These are phyloP conservation scores for Carollia perspicillata DNA, from an alignment of 2,113 vertebrate genomes.

Conservation along the genomic window DNA sequence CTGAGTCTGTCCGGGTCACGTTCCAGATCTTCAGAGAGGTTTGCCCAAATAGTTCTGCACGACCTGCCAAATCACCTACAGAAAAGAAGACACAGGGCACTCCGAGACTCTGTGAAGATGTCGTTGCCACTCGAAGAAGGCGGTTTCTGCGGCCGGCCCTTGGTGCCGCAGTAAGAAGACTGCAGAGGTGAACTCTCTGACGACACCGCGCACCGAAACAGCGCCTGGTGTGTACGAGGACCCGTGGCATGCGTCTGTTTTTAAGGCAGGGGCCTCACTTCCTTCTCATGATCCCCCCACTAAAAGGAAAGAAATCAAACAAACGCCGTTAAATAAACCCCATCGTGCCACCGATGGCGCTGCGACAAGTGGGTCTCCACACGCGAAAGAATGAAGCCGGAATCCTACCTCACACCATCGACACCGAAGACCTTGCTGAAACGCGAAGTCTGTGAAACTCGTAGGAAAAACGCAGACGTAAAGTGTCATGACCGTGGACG, in stretches of 20 bases:
- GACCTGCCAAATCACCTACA: constrained; percentile 89
- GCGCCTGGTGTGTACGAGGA: background rate
- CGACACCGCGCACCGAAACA: background rate
- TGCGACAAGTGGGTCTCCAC: background rate
- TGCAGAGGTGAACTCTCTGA: background rate
- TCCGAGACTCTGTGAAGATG: background rate
- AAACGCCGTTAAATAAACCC: background rate
- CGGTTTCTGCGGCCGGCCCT: background rate
- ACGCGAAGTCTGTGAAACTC: background rate
- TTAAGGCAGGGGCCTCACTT: background rate
- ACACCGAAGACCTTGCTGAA: background rate
- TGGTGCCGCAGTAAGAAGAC: background rate
- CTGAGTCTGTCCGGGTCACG: constrained; percentile 90
- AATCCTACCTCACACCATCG: background rate
- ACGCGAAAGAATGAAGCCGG: background rate
- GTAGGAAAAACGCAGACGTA: background rate
- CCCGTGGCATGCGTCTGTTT: background rate
- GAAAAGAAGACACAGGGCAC: background rate
- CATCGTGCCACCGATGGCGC: background rate
- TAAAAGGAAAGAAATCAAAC: background rate
- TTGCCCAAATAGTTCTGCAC: constrained; percentile 90
- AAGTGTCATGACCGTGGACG: background rate
- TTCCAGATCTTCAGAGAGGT: constrained; percentile 94
- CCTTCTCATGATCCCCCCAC: background rate
- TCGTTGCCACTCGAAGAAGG: background rate